Evolutionary conservation across 2,797 vertebrate genomes (phyloP), one percentile per base, ranked within the genome.

Genomic region (Morus bassanus): DNA sequence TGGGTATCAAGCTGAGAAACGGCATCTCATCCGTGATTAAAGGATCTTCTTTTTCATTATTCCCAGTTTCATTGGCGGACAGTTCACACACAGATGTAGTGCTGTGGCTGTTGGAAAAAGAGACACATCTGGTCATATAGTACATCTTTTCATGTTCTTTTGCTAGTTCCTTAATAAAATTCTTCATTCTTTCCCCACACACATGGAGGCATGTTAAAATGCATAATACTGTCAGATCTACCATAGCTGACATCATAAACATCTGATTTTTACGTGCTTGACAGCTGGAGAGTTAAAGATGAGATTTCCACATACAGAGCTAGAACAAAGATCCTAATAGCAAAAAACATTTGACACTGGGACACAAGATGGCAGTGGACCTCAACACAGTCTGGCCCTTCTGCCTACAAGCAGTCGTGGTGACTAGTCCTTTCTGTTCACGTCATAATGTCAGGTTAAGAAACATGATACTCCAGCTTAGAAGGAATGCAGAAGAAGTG

Each of bases 51-150:
- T 91, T 81, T 0, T 88, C 91, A 0, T 90, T 68, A 5, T 46
- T 89, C 4, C 8, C 93, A 46, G 90, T 96, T 51, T 96, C 96
- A 0, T 94, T 89, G 9, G 95, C 95, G 11, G 96, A 79, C 4
- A 70, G 89, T 92, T 98, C 95, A 43, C 98, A 98, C 51, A 97
- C 73, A 1, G 98, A 95, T 13, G 96, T 77, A 8, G 96, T 45
- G 63, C 96, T 95, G 78, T 97, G 96, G 90, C 98, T 98, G 97
- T 63, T 88, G 70, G 61, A 33, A 87, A 75, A 45, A 81, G 21
- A 93, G 13, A 67, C 1, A 69, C 21, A 77, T 30, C 50, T 59
- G 78, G 57, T 77, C 45, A 85, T 2, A 17, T 0, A 85, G 21
- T 3, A 5, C 15, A 39, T 77, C 4, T 35, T 18, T 4, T 11